Percentiles rank a stretch among this genome's conserved stretches.
Conservation (phyloP, 1,140 invertebrate species). For the Atta colombica region DNA sequence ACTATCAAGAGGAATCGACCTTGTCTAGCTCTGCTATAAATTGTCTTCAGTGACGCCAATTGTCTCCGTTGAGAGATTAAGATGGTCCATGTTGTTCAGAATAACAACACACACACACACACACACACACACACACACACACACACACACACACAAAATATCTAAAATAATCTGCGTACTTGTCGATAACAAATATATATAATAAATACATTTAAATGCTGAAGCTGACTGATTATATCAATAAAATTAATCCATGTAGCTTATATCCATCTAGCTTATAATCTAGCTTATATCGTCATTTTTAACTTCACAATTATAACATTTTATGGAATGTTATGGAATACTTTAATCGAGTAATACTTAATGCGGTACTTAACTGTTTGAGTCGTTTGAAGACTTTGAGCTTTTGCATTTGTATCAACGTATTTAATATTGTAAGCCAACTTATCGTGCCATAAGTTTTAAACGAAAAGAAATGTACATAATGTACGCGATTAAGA, state of each 20-base stretch:
- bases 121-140: no score
- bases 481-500: neutral
- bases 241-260: slow-evolving; percentile 1
- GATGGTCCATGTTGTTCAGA: neutral
- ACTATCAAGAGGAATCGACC: slow-evolving; percentile 55
- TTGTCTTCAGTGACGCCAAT: neutral
- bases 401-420: neutral
- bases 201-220: neutral
- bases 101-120: neutral
- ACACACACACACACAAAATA: neutral
- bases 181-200: neutral
- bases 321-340: neutral
- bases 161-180: neutral
- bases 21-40: slow-evolving; percentile 48
- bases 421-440: neutral
- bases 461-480: neutral
- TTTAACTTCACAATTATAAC: neutral
- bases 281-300: neutral
- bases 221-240: neutral
- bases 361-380: neutral
- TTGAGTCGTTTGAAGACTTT: neutral
- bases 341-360: neutral
- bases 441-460: neutral
- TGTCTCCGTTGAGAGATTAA: slow-evolving; percentile 39
- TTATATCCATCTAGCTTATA: neutral